Base-by-base conservation (phyloP, 2,888 invertebrate genomes). In the Meta bourneti region DNA sequence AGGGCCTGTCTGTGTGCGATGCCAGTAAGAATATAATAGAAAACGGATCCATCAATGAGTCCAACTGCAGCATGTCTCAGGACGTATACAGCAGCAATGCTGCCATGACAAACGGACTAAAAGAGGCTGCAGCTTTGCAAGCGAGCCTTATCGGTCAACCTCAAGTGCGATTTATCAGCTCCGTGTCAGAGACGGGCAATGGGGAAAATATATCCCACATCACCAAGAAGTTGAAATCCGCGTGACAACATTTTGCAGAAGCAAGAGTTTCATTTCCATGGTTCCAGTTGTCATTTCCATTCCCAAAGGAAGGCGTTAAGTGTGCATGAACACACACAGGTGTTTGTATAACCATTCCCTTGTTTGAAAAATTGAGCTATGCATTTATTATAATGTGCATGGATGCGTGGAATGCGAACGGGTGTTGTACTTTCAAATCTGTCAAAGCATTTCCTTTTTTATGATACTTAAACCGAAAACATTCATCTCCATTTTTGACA, bases 131-230 rank as follows among this genome's bases (percentile, higher is more conserved):
- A 16, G 84, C 90, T 13, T 54, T 92, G 79, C 92, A 92, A 71
- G 87, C 90, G n/a, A 90, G 92, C 69, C 90, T 92, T n/a, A 92
- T 92, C n/a, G 92, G 92, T 71, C 92, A 92, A 83, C 92, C 92
- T 54, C 92, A 92, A 90, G 92, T 92, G 90, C 87, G 90, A 84
- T 90, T 92, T 54, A 81, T 90, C 77, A 88, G 71, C 61, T 87
- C 87, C 7, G 72, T 87, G 54, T 70, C 78, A 0, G 92, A 92
- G 19, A 71, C 87, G 13, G 88, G 87, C 19, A 90, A 88, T 52
- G 88, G 90, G 11, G 92, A 92, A 70, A 82, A 69, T 54, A 72
- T 90, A 61, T 54, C 71, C 7, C 92, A 90, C 54, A 71, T 78
- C 49, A 83, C 20, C 61, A 92, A 92, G 79, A 92, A 92, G 71